Conservation (phyloP, 2,888 invertebrate species). For the Philonicus albiceps region DNA sequence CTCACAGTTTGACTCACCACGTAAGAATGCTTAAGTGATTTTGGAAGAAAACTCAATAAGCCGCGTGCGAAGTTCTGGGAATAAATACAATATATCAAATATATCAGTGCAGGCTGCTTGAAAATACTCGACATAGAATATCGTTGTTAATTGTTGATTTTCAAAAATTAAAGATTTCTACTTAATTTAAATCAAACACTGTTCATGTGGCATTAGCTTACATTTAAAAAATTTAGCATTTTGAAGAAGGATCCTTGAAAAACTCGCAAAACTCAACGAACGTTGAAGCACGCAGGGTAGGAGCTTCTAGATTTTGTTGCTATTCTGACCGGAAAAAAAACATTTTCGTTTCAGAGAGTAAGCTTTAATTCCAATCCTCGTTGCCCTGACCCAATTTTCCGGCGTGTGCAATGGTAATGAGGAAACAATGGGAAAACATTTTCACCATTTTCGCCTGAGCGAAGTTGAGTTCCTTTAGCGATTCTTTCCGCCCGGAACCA, state of each 20-base stretch:
- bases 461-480: not conserved
- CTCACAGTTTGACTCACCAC: too few relatives aligned
- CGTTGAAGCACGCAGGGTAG: not conserved
- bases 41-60: too few relatives aligned
- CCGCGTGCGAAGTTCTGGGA: too few relatives aligned
- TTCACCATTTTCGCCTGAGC: not conserved
- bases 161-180: too few relatives aligned
- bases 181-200: too few relatives aligned
- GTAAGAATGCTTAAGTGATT: too few relatives aligned
- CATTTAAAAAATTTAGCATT: not conserved
- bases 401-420: not conserved
- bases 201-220: not conserved
- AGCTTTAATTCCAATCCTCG: not conserved
- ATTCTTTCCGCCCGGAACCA: not conserved
- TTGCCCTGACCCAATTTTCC: not conserved
- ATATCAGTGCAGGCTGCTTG: too few relatives aligned
- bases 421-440: not conserved
- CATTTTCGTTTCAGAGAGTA: not conserved
- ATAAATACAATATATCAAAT: too few relatives aligned
- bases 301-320: not conserved
- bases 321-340: not conserved
- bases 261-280: not conserved
- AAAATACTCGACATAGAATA: too few relatives aligned
- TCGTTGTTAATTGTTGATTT: too few relatives aligned
- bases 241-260: not conserved